These are phyloP conservation scores for Bursaphelenchus mucronatus DNA, from an alignment of 1,140 invertebrate genomes.

Conservation along the genomic window DNA sequence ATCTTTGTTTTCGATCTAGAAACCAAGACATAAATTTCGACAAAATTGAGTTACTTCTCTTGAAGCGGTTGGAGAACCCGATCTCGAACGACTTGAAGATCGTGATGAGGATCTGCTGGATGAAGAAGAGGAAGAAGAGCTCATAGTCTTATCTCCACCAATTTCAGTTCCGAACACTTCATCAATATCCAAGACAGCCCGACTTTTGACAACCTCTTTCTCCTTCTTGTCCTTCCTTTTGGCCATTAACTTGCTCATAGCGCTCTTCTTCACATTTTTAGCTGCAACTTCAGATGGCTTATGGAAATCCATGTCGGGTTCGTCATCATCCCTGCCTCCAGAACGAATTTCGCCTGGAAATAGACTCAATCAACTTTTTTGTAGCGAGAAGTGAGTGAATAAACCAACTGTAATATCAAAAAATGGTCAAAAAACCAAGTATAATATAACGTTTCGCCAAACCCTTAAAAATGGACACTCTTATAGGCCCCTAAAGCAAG, in stretches of 20 bases:
- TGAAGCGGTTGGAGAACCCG: slow-evolving; percentile 24
- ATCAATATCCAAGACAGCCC: slow-evolving; percentile 46
- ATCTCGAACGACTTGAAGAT: slow-evolving; percentile 37
- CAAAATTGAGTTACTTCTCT: slow-evolving; percentile 5
- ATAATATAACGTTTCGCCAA: slow-evolving; percentile 10
- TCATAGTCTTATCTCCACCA: slow-evolving; percentile 20
- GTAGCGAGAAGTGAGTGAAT: neutral
- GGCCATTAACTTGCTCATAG: slow-evolving; percentile 45
- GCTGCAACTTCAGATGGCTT: slow-evolving; percentile 47
- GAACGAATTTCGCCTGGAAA: too few relatives aligned
- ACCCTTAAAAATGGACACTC: too few relatives aligned
- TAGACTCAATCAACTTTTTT: too few relatives aligned
- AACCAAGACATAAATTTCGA: neutral
- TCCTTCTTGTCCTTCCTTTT: slow-evolving; percentile 55
- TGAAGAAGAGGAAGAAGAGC: slow-evolving; percentile 22
- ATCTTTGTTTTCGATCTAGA: slow-evolving; percentile 42
- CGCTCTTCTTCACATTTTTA: slow-evolving; percentile 53
- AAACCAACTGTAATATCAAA: neutral
- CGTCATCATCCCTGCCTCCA: slow-evolving; percentile 25
- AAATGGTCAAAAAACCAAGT: neutral
- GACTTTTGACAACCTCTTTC: slow-evolving; percentile 48
- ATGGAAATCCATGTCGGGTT: slow-evolving; percentile 47
- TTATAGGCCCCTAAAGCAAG: neutral
- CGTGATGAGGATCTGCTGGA: slow-evolving; percentile 46
- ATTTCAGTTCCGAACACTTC: slow-evolving; percentile 45